Evolutionary conservation across 2,113 vertebrate species (phyloP), one percentile per base, ranked within the genome.

Genomic region (Ondatra zibethicus): DNA sequence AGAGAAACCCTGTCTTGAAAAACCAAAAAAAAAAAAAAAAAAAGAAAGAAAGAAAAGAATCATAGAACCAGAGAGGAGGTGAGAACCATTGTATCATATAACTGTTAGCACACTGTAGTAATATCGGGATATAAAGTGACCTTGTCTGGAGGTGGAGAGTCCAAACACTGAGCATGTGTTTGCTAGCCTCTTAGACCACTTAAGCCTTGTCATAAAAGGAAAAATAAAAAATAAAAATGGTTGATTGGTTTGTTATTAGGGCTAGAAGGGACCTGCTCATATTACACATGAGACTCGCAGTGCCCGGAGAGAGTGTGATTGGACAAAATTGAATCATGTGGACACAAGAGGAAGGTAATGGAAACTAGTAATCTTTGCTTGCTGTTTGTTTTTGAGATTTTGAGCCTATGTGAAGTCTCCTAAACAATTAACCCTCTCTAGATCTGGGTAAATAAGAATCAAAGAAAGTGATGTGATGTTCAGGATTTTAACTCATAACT

Each of bases 381-480:
- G 36, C 39, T 70, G n/a, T 78, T 90, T 92, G 36, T 33, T 33
- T 21, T 50, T 73, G 75, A 93, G n/a, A 75, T 96, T 94, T 96
- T 12, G 68, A 36, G 31, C 0, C 0, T 45, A 36, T 52, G 23
- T 96, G 70, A 72, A 72, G 33, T 42, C 2, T 88, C 47, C 87
- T 78, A 88, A 7, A 63, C 7, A 61, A 3, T 52, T 33, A 42
- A 77, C 84, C 50, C 9, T 58, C 90, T 68, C 23, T 66, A 55
- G 31, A 19, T 55, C 42, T 73, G 27, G 25, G 39, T 50, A 76
- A 55, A 66, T 52, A 77, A 96, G 23, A 92, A 29, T 36, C 63
- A 93, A 73, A 87, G 76, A 58, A 96, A 94, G 84, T 65, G 78
- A 33, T 95, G 84, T 65, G 78, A 33, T 95, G n/a, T 33, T 50